phyloP scores from a whole-genome alignment of 2,113 vertebrate species.

The Xerus inauris region DNA sequence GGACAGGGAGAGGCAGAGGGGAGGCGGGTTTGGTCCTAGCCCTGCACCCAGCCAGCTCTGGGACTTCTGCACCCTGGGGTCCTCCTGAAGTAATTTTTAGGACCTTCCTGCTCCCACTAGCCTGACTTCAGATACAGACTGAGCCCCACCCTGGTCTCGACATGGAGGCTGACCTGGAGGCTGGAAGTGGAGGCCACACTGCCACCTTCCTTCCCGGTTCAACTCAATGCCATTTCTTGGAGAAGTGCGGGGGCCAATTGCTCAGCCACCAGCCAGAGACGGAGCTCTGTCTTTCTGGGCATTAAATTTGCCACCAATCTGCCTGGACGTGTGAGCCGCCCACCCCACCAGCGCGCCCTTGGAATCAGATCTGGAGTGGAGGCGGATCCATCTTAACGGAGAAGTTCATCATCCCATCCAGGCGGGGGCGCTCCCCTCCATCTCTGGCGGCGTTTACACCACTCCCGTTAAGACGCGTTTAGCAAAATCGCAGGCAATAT shows the following conservation, averaged over 20 bases:
- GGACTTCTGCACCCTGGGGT: not conserved
- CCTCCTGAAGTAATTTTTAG: not conserved
- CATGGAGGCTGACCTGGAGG: not conserved
- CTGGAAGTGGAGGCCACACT: not conserved
- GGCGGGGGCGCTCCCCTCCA: conserved; percentile 58
- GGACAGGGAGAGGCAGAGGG: not conserved
- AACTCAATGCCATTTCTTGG: fast-evolving
- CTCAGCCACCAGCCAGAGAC: not conserved
- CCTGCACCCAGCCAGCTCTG: not conserved
- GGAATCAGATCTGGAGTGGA: not conserved
- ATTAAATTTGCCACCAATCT: not conserved
- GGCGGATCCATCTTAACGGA: conserved; percentile 46
- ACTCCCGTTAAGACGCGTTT: conserved; percentile 59
- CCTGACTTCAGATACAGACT: not conserved
- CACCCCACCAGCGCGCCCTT: fast-evolving
- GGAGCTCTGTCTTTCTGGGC: not conserved
- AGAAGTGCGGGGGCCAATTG: not conserved
- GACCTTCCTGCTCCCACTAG: not conserved
- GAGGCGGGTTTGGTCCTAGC: not conserved
- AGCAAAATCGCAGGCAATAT: conserved; percentile 54
- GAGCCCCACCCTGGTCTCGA: not conserved
- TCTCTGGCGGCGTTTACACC: conserved; percentile 54
- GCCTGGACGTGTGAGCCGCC: fast-evolving
- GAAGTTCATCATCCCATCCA: conserved; percentile 52
- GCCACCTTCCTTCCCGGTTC: not conserved